Evolutionary conservation across 2,888 invertebrate species (phyloP).

Genomic region (Lomographa bimaculata): DNA sequence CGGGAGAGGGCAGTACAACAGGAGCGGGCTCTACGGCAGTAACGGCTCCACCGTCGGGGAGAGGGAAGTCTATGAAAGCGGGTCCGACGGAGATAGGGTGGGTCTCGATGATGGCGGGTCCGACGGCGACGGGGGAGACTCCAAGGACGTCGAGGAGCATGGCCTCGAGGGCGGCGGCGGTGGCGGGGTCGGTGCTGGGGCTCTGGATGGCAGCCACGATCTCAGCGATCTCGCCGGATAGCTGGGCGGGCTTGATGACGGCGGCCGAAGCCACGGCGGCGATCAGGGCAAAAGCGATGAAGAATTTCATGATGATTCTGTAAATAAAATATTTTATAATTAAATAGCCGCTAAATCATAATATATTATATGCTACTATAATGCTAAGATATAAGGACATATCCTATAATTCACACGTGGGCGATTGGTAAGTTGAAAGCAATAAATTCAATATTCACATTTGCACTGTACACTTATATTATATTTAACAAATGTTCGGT

Average conservation of each 20-base stretch:
- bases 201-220: constrained; percentile 39
- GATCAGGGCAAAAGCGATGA: constrained; percentile 56
- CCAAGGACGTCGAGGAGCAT: constrained; percentile 28
- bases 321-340: constrained; percentile 3
- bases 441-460: too few relatives aligned
- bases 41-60: constrained; percentile 45
- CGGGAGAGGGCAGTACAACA: constrained; percentile 13
- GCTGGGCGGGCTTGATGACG: constrained; percentile 35
- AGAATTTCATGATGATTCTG: constrained; percentile 60
- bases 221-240: constrained; percentile 30
- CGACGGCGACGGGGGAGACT: constrained; percentile 17
- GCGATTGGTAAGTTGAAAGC: too few relatives aligned
- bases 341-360: too few relatives aligned
- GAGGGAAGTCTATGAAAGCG: constrained; percentile 32
- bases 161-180: constrained; percentile 31
- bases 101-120: constrained; percentile 16
- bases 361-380: too few relatives aligned
- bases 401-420: too few relatives aligned
- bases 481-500: too few relatives aligned
- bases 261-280: constrained; percentile 57
- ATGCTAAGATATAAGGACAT: too few relatives aligned
- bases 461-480: too few relatives aligned
- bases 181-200: constrained; percentile 38
- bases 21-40: constrained; percentile 40
- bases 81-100: constrained; percentile 36